Base-by-base conservation (phyloP, 92 coral and sea anemone genomes). In the Parazoanthus atlanticus region DNA sequence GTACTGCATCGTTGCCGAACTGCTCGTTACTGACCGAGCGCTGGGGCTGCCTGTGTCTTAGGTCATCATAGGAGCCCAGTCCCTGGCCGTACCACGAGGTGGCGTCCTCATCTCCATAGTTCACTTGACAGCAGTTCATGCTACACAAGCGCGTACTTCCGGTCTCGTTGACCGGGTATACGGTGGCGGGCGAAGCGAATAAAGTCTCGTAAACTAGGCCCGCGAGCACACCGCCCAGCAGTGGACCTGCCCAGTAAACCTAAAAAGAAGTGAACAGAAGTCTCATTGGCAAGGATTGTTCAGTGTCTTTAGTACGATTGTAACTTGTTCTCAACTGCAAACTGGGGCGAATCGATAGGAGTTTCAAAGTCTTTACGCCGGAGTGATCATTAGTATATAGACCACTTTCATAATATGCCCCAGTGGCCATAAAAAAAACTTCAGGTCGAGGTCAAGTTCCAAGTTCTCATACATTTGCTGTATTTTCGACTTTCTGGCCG, bases 61-160 rank as follows among this genome's bases (percentile, higher is more conserved):
- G 78, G 67, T 84, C 87, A 43, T 84, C 87, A 29, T 71, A 70
- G 66, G 87, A 84, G 17, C 87, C 87, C 79, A 70, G 65, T 1
- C 87, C 87, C 76, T 84, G 77, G 28, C 52, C 78, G 64, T 84
- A 84, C 87, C 87, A 84, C 66, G 87, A 84, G 65, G 77, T 49
- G 11, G 87, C 87, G 67, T 84, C 87, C 87, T 84, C 87, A 43
- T 84, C 87, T 21, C 87, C 87, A 49, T 84, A 84, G 87, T 84
- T 84, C 43, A 84, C 79, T 30, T 84, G 87, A 46, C 87, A 84
- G 87, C 87, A 84, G 87, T 84, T 84, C 64, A 43, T 19, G 43
- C 87, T 70, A 69, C 78, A 84, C 5, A 49, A 8, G 23, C 66
- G 32, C 54, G 56, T 36, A 11, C 32, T 10, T 33, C 46, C 78